Percentiles rank a stretch among this genome's conserved stretches.
phyloP scores from a whole-genome alignment of 2,888 invertebrate species.

The Ornithoptera priamus region DNA sequence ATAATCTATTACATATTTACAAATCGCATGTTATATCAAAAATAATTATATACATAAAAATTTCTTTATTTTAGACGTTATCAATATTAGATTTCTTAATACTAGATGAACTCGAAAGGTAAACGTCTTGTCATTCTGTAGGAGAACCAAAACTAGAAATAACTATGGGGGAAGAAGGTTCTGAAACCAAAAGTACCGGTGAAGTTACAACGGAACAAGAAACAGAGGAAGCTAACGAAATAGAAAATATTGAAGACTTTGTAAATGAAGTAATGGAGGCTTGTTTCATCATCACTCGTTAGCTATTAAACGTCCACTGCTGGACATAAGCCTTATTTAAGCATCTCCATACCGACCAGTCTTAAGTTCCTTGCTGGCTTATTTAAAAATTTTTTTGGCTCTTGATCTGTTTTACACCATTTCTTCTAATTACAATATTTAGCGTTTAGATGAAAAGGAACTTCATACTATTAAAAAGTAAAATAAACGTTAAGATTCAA shows the following conservation, averaged over 20 bases:
- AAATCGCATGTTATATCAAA: no score
- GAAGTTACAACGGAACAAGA: constrained; percentile 32
- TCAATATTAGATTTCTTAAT: neutral
- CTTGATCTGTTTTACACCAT: neutral
- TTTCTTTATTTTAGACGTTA: neutral
- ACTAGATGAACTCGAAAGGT: neutral
- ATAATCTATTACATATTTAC: no score
- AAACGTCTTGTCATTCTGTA: constrained; percentile 28
- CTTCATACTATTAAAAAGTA: no score
- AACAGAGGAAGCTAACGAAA: constrained; percentile 12
- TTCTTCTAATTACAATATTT: neutral
- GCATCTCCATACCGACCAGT: no score
- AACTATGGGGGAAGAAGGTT: constrained; percentile 28
- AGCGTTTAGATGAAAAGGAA: neutral
- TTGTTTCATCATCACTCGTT: no score
- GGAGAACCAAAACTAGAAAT: constrained; percentile 40
- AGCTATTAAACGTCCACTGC: no score
- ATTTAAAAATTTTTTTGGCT: neutral
- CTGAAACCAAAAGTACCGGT: constrained; percentile 29
- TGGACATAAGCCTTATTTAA: no score
- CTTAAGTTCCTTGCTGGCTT: neutral
- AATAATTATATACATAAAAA: neutral
- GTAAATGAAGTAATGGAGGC: constrained; percentile 49
- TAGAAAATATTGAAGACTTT: constrained; percentile 37
- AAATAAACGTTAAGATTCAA: no score